phyloP scores from a whole-genome alignment of 2,797 vertebrate species.

The Danio albolineatus region DNA sequence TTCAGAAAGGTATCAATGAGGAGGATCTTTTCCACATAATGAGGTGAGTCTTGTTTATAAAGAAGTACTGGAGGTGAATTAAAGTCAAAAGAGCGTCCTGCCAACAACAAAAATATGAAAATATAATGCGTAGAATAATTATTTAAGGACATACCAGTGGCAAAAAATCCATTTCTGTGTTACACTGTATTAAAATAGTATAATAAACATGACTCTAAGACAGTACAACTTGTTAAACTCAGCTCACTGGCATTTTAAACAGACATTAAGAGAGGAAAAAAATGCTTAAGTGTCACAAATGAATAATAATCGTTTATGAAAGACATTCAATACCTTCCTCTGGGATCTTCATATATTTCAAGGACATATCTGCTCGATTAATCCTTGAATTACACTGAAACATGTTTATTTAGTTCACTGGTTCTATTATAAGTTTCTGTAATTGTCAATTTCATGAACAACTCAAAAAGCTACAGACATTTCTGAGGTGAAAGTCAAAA shows the following conservation, averaged over 20 bases:
- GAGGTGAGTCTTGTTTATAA: not conserved
- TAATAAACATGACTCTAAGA: not conserved
- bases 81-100: not conserved
- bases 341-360: too few species aligned
- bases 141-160: not conserved
- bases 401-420: not conserved
- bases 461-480: not conserved
- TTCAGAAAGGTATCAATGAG: not conserved
- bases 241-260: not conserved
- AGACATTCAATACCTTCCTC: not conserved
- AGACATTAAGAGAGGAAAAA: not conserved
- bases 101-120: conserved; percentile 8
- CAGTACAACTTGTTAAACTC: not conserved
- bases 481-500: conserved; percentile 49
- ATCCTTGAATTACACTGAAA: not conserved
- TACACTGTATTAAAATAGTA: not conserved
- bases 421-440: not conserved
- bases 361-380: not conserved
- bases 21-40: not conserved
- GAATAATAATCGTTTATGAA: not conserved
- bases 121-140: not conserved
- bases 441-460: not conserved
- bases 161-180: not conserved
- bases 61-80: not conserved
- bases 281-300: not conserved